Evolutionary conservation across 2,888 invertebrate genomes (phyloP).

Genomic region (Torymus tubicola): DNA sequence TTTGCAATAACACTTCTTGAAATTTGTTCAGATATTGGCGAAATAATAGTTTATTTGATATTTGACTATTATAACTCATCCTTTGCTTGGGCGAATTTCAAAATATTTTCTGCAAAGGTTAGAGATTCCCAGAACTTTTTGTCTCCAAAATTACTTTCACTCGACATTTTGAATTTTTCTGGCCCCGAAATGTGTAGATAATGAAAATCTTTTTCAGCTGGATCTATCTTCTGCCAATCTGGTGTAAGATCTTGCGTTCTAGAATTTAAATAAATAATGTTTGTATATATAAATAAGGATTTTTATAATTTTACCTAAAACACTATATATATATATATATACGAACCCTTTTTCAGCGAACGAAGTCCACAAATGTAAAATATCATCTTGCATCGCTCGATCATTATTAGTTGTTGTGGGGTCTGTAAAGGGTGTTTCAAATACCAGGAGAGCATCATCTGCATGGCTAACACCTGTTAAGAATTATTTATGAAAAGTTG

Average conservation of each 20-base stretch:
- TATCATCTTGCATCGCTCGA: conserved; percentile 77
- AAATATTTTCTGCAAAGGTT: conserved; percentile 80
- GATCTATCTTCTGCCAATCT: conserved; percentile 78
- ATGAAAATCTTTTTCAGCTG: conserved; percentile 75
- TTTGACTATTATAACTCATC: conserved; percentile 57
- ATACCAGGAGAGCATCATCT: conserved; percentile 80
- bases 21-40: too few relatives aligned
- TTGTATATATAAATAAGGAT: too few relatives aligned
- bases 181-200: conserved; percentile 79
- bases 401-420: conserved; percentile 76
- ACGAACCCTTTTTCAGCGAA: conserved; percentile 81
- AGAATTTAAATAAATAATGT: conserved; percentile 51
- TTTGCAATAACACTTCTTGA: too few relatives aligned
- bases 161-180: conserved; percentile 76
- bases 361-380: conserved; percentile 79
- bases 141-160: conserved; percentile 78
- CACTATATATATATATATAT: conserved; percentile 5
- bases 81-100: conserved; percentile 72
- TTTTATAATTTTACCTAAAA: not conserved
- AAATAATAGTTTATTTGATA: not conserved
- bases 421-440: conserved; percentile 73
- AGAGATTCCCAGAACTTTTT: conserved; percentile 81
- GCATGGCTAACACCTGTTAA: conserved; percentile 81
- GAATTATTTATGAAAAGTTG: conserved; percentile 7
- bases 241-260: conserved; percentile 77